These are phyloP conservation scores for Meghimatium bilineatum DNA, from an alignment of 2,888 invertebrate species.

Conservation along the genomic window DNA sequence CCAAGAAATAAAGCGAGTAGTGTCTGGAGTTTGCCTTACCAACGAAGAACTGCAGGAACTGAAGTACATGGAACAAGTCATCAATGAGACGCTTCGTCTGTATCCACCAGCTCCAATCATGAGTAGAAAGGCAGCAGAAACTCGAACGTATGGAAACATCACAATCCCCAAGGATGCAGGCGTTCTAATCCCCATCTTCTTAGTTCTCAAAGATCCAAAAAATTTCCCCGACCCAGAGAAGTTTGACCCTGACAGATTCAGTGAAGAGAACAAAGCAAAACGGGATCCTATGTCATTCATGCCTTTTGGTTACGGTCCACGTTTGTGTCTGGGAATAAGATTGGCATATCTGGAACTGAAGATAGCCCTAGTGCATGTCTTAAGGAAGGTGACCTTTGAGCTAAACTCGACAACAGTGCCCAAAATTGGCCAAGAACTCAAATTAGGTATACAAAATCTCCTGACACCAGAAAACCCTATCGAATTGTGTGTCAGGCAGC, in stretches of 20 bases:
- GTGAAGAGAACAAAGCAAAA: conserved; percentile 24
- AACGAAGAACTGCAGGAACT: conserved; percentile 29
- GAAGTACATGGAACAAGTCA: conserved; percentile 39
- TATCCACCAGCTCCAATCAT: conserved; percentile 33
- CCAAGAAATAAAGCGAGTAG: conserved; percentile 30
- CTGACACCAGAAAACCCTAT: conserved; percentile 11
- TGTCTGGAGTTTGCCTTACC: neutral
- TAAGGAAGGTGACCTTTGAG: conserved; percentile 18
- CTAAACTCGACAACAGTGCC: conserved; percentile 21
- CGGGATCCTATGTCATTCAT: conserved; percentile 33
- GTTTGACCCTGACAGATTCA: conserved; percentile 33
- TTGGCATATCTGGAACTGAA: conserved; percentile 37
- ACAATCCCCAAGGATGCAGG: conserved; percentile 32
- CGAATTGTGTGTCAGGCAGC: conserved; percentile 8
- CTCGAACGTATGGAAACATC: conserved; percentile 28
- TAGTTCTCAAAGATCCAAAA: conserved; percentile 24
- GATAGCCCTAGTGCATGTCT: conserved; percentile 19
- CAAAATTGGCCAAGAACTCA: neutral
- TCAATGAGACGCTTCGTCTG: conserved; percentile 36
- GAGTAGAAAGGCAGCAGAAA: conserved; percentile 29
- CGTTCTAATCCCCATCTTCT: conserved; percentile 20
- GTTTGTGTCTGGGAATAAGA: conserved; percentile 35
- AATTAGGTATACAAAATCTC: neutral
- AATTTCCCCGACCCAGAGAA: conserved; percentile 25
- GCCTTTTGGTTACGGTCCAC: conserved; percentile 36